phyloP scores from a whole-genome alignment of 1,140 invertebrate species.

The Bombyx mori region ASM3026992v2 NC_085120.1:8096501-8097000 shows the following conservation, averaged over 20 bases:
- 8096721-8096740: too few species aligned
- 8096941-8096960: constrained; percentile 27
- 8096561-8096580: too few species aligned
- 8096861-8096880: constrained; percentile 12
- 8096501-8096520: too few species aligned
- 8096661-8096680: too few species aligned
- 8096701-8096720: too few species aligned
- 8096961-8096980: constrained; percentile 3
- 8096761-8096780: constrained; percentile 19
- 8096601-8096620: too few species aligned
- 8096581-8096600: too few species aligned
- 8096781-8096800: constrained; percentile 26
- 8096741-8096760: constrained; percentile 6
- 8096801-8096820: constrained; percentile 27
- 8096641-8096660: too few species aligned
- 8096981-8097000: too few species aligned
- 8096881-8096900: constrained; percentile 48
- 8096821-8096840: not conserved
- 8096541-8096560: not conserved
- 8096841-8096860: not conserved
- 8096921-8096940: constrained; percentile 50
- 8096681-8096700: too few species aligned
- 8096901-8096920: constrained; percentile 61
- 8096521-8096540: too few species aligned
- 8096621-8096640: too few species aligned